Percentiles rank a stretch among this genome's conserved stretches.
phyloP scores from a whole-genome alignment of 2,888 invertebrate species.

The Phaonia tiefii region DNA sequence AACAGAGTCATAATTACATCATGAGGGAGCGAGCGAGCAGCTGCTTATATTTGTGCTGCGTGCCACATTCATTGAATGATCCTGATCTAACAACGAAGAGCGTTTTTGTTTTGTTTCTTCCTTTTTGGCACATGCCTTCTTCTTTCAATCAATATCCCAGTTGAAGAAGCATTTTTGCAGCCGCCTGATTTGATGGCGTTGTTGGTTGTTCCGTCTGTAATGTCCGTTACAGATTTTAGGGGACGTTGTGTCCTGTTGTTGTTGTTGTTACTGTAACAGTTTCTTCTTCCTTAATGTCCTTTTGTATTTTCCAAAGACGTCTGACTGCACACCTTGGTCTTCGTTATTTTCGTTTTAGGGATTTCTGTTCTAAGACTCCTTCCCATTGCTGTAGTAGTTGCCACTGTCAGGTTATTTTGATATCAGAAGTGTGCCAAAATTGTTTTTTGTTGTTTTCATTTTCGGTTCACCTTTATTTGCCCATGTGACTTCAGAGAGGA shows the following conservation, averaged over 20 bases:
- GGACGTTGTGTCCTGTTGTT: conserved; percentile 13
- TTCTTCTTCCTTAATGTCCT: conserved; percentile 5
- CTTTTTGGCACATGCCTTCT: conserved; percentile 28
- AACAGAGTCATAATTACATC: conserved; percentile 38
- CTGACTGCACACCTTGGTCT: conserved; percentile 47
- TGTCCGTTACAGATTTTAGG: conserved; percentile 61
- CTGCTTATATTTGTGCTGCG: conserved; percentile 52
- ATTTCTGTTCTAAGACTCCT: no score
- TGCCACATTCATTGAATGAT: conserved; percentile 45
- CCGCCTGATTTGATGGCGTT: conserved; percentile 20
- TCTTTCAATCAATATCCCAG: background rate
- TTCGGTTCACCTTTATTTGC: background rate
- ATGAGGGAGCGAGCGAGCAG: conserved; percentile 54
- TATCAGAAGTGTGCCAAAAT: conserved; percentile 61
- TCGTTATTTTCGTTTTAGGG: background rate
- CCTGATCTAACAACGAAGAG: conserved; percentile 1
- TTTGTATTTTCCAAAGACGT: conserved; percentile 26
- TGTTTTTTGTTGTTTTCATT: background rate
- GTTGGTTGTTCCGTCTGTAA: conserved; percentile 25
- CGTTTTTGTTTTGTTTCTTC: background rate
- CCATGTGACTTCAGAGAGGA: background rate
- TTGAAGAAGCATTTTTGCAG: conserved; percentile 18
- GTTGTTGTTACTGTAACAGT: conserved; percentile 4
- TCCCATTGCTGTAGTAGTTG: background rate
- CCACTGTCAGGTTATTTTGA: background rate